Percentiles rank a stretch among this genome's conserved stretches.
phyloP scores from a whole-genome alignment of 2,797 vertebrate genomes.

The Sarcoramphus papa region DNA sequence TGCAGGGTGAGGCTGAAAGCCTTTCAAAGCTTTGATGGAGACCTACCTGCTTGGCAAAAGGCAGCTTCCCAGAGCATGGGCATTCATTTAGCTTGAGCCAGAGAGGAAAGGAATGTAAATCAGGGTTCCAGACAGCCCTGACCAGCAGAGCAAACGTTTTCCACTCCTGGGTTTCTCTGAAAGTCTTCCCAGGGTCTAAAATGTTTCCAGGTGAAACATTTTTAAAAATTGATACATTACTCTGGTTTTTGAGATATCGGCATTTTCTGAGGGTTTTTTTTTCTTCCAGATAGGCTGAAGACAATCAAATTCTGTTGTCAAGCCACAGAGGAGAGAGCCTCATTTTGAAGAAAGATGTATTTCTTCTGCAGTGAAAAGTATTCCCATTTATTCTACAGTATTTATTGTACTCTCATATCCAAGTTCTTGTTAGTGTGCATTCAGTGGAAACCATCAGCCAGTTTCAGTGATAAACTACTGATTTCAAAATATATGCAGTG shows the following conservation, averaged over 20 bases:
- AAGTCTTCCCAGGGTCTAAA: background rate
- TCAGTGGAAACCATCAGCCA: background rate
- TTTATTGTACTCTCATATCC: conserved; percentile 18
- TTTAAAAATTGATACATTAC: background rate
- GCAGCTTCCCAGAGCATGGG: background rate
- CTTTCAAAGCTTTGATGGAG: background rate
- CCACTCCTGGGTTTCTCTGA: background rate
- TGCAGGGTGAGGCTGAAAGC: background rate
- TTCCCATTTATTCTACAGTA: background rate
- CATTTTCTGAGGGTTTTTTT: background rate
- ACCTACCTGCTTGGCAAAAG: background rate
- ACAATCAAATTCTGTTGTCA: background rate
- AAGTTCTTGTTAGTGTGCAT: conserved; percentile 17
- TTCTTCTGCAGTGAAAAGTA: background rate
- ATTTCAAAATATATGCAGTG: background rate
- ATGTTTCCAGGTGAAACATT: background rate
- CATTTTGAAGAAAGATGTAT: conserved; percentile 16
- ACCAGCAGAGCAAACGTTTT: background rate
- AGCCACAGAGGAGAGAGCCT: background rate
- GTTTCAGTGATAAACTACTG: background rate
- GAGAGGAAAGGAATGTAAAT: background rate
- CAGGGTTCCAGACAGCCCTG: background rate
- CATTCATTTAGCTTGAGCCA: background rate
- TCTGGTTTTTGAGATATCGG: background rate
- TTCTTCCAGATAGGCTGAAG: background rate